phyloP scores from a whole-genome alignment of 2,888 invertebrate species.

The Ornithoptera alexandrae region DNA sequence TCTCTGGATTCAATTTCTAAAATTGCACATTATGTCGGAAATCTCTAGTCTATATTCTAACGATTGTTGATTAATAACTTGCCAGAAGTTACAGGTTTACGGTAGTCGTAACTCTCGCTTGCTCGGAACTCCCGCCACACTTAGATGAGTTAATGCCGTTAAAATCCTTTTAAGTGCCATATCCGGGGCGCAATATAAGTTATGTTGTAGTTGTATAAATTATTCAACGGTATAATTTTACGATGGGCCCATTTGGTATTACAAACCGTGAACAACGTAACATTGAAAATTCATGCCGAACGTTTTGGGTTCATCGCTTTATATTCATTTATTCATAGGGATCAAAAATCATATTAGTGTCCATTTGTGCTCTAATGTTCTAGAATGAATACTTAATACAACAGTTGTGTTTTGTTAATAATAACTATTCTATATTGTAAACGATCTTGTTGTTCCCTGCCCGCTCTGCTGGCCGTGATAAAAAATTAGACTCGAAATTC shows the following conservation, averaged over 20 bases:
- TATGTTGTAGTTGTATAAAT: conserved; percentile 14
- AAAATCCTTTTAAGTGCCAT: not conserved
- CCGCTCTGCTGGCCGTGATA: too few species aligned
- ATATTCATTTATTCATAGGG: conserved; percentile 6
- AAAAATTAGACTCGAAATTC: too few species aligned
- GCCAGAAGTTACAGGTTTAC: too few species aligned
- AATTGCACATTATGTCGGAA: too few species aligned
- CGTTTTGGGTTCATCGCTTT: conserved; percentile 4
- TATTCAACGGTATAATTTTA: conserved; percentile 11
- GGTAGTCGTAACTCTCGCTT: too few species aligned
- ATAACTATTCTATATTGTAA: not conserved
- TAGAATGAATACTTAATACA: not conserved
- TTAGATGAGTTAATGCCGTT: not conserved
- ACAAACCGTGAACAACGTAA: conserved; percentile 7
- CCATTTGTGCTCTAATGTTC: not conserved
- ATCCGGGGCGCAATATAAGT: not conserved
- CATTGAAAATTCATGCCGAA: conserved; percentile 6
- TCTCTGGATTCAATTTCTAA: too few species aligned
- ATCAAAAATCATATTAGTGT: conserved; percentile 1
- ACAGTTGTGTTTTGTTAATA: not conserved
- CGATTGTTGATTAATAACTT: too few species aligned
- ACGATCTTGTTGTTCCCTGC: too few species aligned
- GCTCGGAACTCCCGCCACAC: not conserved
- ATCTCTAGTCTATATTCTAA: too few species aligned
- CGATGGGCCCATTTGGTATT: conserved; percentile 7